Conservation (phyloP, 1,140 invertebrate species). For the Pteromalus puparum region DNA sequence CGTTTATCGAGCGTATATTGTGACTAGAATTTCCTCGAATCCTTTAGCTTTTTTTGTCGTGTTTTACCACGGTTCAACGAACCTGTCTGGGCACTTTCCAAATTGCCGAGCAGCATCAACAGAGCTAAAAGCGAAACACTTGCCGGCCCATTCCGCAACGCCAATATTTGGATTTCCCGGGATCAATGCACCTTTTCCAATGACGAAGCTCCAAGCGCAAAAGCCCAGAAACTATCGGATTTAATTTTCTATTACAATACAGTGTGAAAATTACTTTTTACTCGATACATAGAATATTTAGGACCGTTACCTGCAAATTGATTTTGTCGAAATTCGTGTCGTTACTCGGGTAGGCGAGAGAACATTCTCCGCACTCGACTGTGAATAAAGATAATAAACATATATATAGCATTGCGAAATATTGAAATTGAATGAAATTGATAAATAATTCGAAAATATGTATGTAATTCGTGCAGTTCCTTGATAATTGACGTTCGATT, state of each 20-base stretch:
- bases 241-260: conserved; percentile 42
- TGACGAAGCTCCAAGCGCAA: conserved; percentile 78
- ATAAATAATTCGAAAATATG: too few species aligned
- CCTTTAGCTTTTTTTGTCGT: too few species aligned
- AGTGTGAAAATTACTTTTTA: not conserved
- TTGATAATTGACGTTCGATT: too few species aligned
- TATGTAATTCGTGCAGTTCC: too few species aligned
- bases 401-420: too few species aligned
- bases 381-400: conserved; percentile 33
- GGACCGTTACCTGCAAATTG: conserved; percentile 67
- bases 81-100: conserved; percentile 78
- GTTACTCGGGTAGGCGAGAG: conserved; percentile 68
- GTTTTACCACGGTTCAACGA: conserved; percentile 22
- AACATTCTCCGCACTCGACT: conserved; percentile 67
- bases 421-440: too few species aligned
- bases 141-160: conserved; percentile 74
- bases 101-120: conserved; percentile 77
- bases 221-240: conserved; percentile 80
- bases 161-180: conserved; percentile 82
- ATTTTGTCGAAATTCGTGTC: conserved; percentile 72
- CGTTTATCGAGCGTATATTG: too few species aligned
- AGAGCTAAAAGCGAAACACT: conserved; percentile 78
- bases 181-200: conserved; percentile 78
- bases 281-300: not conserved
- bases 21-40: too few species aligned